These are phyloP conservation scores for Alitta virens DNA, from an alignment of 2,888 invertebrate genomes.

Conservation along the genomic window DNA sequence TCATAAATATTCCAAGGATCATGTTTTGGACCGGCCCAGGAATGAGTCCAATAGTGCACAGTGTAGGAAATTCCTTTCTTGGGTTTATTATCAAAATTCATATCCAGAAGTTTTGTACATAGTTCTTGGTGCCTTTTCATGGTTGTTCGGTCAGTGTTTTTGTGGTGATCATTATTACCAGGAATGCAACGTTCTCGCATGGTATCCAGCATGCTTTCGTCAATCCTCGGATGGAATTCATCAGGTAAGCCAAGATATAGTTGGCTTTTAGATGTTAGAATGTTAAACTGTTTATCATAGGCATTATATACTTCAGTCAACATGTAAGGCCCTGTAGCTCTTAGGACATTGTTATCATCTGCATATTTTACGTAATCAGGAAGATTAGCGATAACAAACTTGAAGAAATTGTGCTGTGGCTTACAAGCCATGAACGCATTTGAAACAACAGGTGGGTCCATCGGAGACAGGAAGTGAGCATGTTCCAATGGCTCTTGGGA, in stretches of 20 bases:
- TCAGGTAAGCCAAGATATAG: conserved; percentile 21
- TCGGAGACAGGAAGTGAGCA: conserved; percentile 21
- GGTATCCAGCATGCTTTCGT: conserved; percentile 25
- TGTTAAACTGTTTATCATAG: conserved; percentile 14
- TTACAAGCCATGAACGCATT: conserved; percentile 30
- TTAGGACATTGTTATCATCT: conserved; percentile 21
- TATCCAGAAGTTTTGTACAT: conserved; percentile 11
- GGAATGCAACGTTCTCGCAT: conserved; percentile 22
- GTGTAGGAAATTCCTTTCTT: conserved; percentile 12
- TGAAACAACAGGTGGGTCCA: conserved; percentile 20
- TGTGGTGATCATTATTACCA: conserved; percentile 1
- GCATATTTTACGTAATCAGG: conserved; percentile 12
- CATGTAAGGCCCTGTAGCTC: conserved; percentile 26
- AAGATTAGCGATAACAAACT: conserved; percentile 13
- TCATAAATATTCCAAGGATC: conserved; percentile 22
- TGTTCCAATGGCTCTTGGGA: conserved; percentile 28
- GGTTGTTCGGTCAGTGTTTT: neutral
- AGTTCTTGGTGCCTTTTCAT: conserved; percentile 8
- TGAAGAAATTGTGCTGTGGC: conserved; percentile 23
- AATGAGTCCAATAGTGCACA: conserved; percentile 28
- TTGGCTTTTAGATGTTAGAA: neutral
- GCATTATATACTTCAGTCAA: conserved; percentile 19
- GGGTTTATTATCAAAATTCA: conserved; percentile 1
- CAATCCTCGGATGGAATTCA: conserved; percentile 25
- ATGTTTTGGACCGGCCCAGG: conserved; percentile 27